Percentiles rank a stretch among this genome's conserved stretches.
These are phyloP conservation scores for Clarias magur DNA, from an alignment of 2,113 vertebrate species.

Conservation along the genomic window DNA sequence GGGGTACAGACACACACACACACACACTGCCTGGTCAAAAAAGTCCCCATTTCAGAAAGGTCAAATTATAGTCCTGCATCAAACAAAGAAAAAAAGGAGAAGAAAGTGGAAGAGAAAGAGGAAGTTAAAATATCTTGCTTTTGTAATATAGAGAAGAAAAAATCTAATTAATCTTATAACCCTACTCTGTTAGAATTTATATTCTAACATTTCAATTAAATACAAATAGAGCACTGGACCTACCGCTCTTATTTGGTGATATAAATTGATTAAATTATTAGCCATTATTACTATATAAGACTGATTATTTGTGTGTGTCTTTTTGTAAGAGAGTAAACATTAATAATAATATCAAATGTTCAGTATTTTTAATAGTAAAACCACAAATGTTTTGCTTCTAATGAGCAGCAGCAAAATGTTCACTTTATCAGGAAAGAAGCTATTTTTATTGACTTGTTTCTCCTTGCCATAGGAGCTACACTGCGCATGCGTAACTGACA, in stretches of 20 bases:
- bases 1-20: no score
- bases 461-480: no score
- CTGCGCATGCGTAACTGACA: background rate
- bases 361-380: background rate
- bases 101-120: no score
- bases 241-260: background rate
- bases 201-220: background rate
- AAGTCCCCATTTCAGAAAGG: no score
- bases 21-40: no score
- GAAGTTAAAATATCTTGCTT: background rate
- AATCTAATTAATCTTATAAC: background rate
- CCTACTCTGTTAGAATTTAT: background rate
- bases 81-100: no score
- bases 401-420: background rate
- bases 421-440: background rate
- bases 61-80: no score
- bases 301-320: background rate
- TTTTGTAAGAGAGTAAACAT: background rate
- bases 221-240: no score
- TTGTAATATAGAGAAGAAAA: background rate
- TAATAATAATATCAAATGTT: background rate
- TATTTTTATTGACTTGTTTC: no score
- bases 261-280: background rate
- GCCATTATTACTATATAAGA: background rate
- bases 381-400: background rate